Percentiles rank a stretch among this genome's conserved stretches.
Conservation (phyloP, 1,140 invertebrate genomes). For the Trichonephila clavipes region DNA sequence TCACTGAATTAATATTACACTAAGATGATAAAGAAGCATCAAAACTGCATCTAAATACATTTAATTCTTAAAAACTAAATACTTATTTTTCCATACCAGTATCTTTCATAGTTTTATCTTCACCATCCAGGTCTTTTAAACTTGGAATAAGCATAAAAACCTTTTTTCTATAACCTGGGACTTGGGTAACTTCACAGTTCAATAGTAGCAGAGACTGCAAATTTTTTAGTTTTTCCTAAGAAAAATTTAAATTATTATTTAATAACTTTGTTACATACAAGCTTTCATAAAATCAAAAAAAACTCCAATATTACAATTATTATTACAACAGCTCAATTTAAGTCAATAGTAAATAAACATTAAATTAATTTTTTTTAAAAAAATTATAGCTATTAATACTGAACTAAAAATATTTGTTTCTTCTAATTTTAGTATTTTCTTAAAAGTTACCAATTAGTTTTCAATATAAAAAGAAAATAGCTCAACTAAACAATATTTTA, state of each 20-base stretch:
- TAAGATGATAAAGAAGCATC: too few species aligned
- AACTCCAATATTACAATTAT: too few species aligned
- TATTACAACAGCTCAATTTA: background rate
- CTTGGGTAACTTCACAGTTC: constrained; percentile 22
- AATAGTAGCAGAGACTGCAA: constrained; percentile 33
- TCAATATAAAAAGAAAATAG: background rate
- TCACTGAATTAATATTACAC: too few species aligned
- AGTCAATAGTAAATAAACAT: too few species aligned
- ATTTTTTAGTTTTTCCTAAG: constrained; percentile 59
- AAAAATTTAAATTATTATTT: background rate
- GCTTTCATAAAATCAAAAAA: too few species aligned
- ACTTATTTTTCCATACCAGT: constrained; percentile 8
- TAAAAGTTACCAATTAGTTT: background rate
- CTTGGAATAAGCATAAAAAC: constrained; percentile 24
- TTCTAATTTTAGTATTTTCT: background rate
- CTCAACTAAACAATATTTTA: background rate
- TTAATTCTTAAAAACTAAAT: too few species aligned
- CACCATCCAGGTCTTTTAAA: constrained; percentile 54
- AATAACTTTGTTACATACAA: too few species aligned
- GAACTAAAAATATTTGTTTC: background rate
- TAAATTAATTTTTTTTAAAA: too few species aligned
- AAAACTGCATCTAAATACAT: too few species aligned
- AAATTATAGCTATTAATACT: too few species aligned
- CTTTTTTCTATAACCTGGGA: constrained; percentile 44
- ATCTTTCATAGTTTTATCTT: constrained; percentile 52